Evolutionary conservation across 2,888 invertebrate genomes (phyloP).

Genomic region (Drosophila histrio): DNA sequence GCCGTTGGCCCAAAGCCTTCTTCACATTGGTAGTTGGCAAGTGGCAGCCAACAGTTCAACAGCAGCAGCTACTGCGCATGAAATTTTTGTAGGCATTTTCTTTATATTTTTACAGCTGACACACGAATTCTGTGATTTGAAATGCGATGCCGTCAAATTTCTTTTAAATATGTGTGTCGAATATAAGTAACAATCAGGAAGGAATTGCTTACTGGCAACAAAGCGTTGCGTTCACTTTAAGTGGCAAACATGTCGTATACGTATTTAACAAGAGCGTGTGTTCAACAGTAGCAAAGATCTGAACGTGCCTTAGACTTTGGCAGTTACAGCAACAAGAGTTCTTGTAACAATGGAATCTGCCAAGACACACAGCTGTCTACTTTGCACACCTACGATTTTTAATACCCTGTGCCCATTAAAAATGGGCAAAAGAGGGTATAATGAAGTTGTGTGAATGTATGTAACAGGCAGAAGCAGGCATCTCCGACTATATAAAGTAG

Average conservation of each 20-base stretch:
- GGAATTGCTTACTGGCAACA: slow-evolving; percentile 21
- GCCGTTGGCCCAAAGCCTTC: not conserved
- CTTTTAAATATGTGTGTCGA: not conserved
- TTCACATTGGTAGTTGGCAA: slow-evolving; percentile 35
- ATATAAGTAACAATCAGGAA: not conserved
- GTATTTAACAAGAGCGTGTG: slow-evolving; percentile 7
- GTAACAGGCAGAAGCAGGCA: too few relatives aligned
- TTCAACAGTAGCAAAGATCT: slow-evolving; percentile 17
- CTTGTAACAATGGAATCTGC: slow-evolving; percentile 24
- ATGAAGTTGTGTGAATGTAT: too few relatives aligned
- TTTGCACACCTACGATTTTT: too few relatives aligned
- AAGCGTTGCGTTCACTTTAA: slow-evolving; percentile 8
- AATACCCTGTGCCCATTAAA: too few relatives aligned
- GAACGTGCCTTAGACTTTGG: slow-evolving; percentile 25
- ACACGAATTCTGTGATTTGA: not conserved
- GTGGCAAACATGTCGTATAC: slow-evolving; percentile 35
- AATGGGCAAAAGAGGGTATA: too few relatives aligned
- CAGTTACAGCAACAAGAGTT: slow-evolving; percentile 16
- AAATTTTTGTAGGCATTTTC: slow-evolving; percentile 3
- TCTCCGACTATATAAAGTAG: too few relatives aligned
- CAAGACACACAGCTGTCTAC: slow-evolving; percentile 13
- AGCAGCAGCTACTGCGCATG: slow-evolving; percentile 49
- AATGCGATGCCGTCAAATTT: slow-evolving; percentile 13
- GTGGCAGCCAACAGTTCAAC: slow-evolving; percentile 29
- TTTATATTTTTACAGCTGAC: not conserved